Evolutionary conservation across 2,113 vertebrate genomes (phyloP).

Genomic region (Megalops atlanticus): DNA sequence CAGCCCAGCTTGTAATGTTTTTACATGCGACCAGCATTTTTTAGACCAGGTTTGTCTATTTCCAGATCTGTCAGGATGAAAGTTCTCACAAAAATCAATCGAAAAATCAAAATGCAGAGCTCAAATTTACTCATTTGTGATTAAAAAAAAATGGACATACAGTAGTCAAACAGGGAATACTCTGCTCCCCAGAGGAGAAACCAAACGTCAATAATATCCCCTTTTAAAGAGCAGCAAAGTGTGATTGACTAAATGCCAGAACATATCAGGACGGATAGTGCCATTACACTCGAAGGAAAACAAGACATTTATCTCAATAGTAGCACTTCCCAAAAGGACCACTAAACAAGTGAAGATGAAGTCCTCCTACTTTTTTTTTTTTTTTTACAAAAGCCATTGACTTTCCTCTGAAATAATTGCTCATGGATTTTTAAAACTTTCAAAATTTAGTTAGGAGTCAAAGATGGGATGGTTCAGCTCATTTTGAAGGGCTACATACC

Average conservation of each 20-base stretch:
- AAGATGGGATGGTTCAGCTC: no score
- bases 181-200: not conserved
- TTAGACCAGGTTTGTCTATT: not conserved
- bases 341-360: conserved; percentile 23
- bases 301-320: conserved; percentile 43
- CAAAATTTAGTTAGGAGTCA: not conserved
- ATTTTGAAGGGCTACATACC: no score
- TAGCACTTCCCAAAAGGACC: conserved; percentile 33
- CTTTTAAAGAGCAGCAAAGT: conserved; percentile 31
- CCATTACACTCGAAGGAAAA: conserved; percentile 36
- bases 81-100: not conserved
- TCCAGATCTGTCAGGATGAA: not conserved
- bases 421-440: not conserved
- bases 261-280: conserved; percentile 40
- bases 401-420: not conserved
- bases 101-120: no score
- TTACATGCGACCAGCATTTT: not conserved
- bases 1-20: not conserved
- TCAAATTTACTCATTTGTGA: no score
- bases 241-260: conserved; percentile 45
- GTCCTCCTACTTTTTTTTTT: no score
- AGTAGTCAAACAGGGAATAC: not conserved
- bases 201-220: conserved; percentile 36
- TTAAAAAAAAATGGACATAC: not conserved
- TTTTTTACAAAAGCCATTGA: not conserved